Percentiles rank a stretch among this genome's conserved stretches.
Conservation (phyloP, 2,113 vertebrate species). For the Alectura lathami region DNA sequence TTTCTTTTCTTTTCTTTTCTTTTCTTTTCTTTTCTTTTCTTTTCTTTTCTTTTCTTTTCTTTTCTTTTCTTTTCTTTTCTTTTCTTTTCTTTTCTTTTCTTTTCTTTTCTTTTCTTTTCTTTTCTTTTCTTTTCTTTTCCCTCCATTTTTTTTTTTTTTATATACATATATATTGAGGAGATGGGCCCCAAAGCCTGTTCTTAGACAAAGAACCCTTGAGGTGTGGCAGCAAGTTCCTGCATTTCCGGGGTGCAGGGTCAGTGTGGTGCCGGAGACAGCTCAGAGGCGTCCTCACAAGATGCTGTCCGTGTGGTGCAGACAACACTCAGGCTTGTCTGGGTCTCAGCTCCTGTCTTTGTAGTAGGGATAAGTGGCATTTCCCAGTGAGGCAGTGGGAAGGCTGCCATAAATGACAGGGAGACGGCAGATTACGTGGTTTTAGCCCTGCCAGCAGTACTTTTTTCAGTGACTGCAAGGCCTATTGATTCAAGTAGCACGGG, state of each 20-base stretch:
- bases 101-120: not conserved
- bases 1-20: not conserved
- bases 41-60: not conserved
- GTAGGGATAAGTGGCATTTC: not conserved
- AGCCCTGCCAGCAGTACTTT: constrained; percentile 1
- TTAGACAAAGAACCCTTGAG: not conserved
- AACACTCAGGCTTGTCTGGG: not conserved
- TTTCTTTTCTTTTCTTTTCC: not conserved
- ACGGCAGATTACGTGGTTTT: not conserved
- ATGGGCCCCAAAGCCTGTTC: not conserved
- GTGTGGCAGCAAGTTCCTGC: accelerated
- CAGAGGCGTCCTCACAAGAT: accelerated
- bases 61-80: not conserved
- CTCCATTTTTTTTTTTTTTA: not conserved
- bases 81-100: not conserved
- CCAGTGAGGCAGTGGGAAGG: not conserved
- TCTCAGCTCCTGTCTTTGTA: not conserved
- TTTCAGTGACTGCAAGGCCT: constrained; percentile 23
- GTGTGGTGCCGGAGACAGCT: accelerated
- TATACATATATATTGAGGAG: not conserved
- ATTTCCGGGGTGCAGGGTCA: not conserved
- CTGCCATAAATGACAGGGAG: constrained; percentile 2
- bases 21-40: not conserved
- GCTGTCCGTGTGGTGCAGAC: accelerated
- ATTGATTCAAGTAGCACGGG: constrained; percentile 39